These are phyloP conservation scores for Urocynchramus pylzowi DNA, from an alignment of 2,113 vertebrate species.

Conservation along the genomic window DNA sequence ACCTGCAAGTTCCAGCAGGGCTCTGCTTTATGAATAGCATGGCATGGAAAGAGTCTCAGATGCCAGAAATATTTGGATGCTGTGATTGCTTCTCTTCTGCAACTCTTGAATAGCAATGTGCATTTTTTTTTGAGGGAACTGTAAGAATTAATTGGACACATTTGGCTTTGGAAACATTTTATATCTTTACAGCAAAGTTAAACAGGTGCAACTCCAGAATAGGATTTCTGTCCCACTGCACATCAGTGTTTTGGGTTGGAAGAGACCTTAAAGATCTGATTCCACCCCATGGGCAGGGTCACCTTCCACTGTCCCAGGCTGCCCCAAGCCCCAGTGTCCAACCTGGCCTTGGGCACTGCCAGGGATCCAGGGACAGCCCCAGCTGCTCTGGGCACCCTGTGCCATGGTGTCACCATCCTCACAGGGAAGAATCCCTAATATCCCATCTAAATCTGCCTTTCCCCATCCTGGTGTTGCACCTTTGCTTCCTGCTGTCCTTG, in stretches of 20 bases:
- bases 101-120: not conserved
- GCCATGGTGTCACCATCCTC: not conserved
- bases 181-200: not conserved
- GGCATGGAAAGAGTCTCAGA: not conserved
- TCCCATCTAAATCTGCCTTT: not conserved
- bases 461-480: not conserved
- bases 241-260: not conserved
- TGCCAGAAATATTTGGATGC: not conserved
- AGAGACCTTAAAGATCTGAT: not conserved
- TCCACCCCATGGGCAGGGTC: not conserved
- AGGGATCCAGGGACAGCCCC: not conserved
- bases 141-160: not conserved
- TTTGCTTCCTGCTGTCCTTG: not conserved
- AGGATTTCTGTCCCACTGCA: not conserved
- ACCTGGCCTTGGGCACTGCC: rapidly evolving
- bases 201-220: not conserved
- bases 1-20: not conserved
- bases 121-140: not conserved
- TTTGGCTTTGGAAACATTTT: not conserved
- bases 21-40: not conserved
- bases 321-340: not conserved
- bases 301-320: rapidly evolving
- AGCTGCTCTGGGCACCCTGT: not conserved
- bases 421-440: rapidly evolving
- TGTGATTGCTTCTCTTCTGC: not conserved